A percentile compares a stretch with the other conserved stretches of the same genome.
phyloP scores from a whole-genome alignment of 2,113 vertebrate species.

The Phrynocephalus versicolor region DNA sequence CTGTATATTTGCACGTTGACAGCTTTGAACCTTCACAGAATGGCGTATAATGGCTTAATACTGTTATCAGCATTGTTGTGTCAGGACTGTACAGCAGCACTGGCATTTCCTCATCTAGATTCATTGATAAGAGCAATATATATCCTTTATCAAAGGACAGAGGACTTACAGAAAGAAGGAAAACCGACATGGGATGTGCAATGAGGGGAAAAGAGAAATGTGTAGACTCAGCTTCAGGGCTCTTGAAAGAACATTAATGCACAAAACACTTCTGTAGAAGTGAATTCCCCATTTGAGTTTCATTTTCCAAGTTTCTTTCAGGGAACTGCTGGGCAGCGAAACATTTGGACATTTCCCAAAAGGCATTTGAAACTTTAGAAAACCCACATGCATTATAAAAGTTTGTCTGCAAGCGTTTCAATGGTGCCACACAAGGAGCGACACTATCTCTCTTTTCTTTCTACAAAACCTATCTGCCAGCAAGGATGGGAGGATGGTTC shows the following conservation, averaged over 20 bases:
- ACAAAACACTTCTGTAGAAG: not conserved
- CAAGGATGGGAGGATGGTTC: not conserved
- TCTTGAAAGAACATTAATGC: slow-evolving; percentile 40
- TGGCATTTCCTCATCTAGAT: slow-evolving; percentile 29
- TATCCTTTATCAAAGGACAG: slow-evolving; percentile 35
- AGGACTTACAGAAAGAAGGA: slow-evolving; percentile 12
- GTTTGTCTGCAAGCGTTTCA: not conserved
- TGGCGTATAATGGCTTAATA: not conserved
- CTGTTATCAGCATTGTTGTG: not conserved
- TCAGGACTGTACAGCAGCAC: not conserved
- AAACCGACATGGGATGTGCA: not conserved
- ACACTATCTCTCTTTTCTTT: not conserved
- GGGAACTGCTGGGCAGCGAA: not conserved
- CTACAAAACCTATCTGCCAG: not conserved
- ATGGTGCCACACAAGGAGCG: not conserved
- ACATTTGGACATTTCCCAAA: not conserved
- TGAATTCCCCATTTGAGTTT: not conserved
- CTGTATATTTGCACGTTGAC: not conserved
- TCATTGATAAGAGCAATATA: not conserved
- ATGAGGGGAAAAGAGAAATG: slow-evolving; percentile 40
- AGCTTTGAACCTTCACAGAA: not conserved
- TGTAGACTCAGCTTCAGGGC: slow-evolving; percentile 50
- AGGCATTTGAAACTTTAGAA: not conserved
- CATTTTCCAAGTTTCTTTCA: not conserved
- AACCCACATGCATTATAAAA: not conserved